These are phyloP conservation scores for Percopsis omiscomaycus DNA, from an alignment of 2,797 vertebrate genomes.

Conservation along the genomic window DNA sequence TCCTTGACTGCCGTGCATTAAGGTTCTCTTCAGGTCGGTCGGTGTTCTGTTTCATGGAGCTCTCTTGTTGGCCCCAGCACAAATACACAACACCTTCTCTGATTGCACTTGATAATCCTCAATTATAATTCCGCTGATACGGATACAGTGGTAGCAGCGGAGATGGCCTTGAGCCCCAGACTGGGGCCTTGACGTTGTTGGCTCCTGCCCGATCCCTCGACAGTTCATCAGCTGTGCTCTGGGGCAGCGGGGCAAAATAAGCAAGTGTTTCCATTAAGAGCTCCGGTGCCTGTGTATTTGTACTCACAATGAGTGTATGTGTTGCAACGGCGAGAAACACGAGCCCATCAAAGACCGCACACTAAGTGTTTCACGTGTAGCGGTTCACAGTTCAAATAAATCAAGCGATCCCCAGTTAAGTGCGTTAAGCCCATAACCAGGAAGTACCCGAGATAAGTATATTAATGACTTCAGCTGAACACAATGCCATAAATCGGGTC, in stretches of 20 bases:
- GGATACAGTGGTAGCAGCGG: constrained; percentile 57
- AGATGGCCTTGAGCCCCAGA: constrained; percentile 50
- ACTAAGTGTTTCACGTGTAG: constrained; percentile 50
- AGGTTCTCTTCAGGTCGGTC: constrained; percentile 44
- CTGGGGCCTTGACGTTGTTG: constrained; percentile 28
- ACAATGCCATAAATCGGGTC: constrained; percentile 26
- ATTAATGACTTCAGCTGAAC: constrained; percentile 32
- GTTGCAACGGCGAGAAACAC: constrained; percentile 43
- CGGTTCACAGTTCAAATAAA: constrained; percentile 61
- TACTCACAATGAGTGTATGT: constrained; percentile 57
- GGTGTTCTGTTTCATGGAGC: constrained; percentile 62
- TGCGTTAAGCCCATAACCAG: constrained; percentile 23
- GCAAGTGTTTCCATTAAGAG: constrained; percentile 68
- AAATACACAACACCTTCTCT: constrained; percentile 76
- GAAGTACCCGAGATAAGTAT: constrained; percentile 35
- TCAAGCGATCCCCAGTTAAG: constrained; percentile 17
- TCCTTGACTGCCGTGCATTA: constrained; percentile 45
- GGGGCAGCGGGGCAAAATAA: constrained; percentile 66
- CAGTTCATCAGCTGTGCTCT: constrained; percentile 48
- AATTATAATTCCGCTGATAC: constrained; percentile 75
- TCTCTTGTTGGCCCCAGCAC: constrained; percentile 66
- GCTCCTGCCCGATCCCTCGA: constrained; percentile 42
- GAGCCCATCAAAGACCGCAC: constrained; percentile 52
- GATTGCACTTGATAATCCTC: constrained; percentile 73
- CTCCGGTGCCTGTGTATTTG: constrained; percentile 68